phyloP scores from a whole-genome alignment of 2,113 vertebrate species.

The Gila orcuttii region DNA sequence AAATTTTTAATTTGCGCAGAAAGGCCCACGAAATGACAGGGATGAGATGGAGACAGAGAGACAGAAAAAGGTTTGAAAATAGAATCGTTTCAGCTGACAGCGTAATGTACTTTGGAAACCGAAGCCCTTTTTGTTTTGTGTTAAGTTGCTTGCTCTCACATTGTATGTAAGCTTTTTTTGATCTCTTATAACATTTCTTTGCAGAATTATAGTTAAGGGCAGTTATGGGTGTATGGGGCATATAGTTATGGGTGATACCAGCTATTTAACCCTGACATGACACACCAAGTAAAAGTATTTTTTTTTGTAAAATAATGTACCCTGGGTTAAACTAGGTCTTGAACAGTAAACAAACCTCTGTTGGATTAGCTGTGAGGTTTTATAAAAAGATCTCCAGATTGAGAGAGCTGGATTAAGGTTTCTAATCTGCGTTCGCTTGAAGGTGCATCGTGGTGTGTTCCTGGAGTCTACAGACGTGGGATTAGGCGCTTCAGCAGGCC shows the following conservation, averaged over 20 bases:
- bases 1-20: constrained; percentile 87
- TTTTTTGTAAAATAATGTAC: neutral
- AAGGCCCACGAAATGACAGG: constrained; percentile 77
- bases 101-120: neutral
- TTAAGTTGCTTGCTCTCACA: neutral
- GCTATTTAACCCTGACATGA: neutral
- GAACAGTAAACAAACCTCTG: constrained; percentile 37
- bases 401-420: constrained; percentile 58
- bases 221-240: neutral
- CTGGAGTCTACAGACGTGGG: constrained; percentile 36
- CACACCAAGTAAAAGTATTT: neutral
- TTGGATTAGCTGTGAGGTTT: constrained; percentile 70
- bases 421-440: constrained; percentile 64
- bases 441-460: constrained; percentile 38
- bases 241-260: neutral
- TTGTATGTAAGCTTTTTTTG: neutral
- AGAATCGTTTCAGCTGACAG: constrained; percentile 28
- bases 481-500: constrained; percentile 47
- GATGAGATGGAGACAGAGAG: constrained; percentile 50
- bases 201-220: neutral
- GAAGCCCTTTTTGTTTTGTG: constrained; percentile 32
- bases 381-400: constrained; percentile 65
- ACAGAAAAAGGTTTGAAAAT: neutral
- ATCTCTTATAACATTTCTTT: neutral
- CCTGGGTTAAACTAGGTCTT: constrained; percentile 37